phyloP scores from a whole-genome alignment of 2,113 vertebrate species.

The Carollia perspicillata region DNA sequence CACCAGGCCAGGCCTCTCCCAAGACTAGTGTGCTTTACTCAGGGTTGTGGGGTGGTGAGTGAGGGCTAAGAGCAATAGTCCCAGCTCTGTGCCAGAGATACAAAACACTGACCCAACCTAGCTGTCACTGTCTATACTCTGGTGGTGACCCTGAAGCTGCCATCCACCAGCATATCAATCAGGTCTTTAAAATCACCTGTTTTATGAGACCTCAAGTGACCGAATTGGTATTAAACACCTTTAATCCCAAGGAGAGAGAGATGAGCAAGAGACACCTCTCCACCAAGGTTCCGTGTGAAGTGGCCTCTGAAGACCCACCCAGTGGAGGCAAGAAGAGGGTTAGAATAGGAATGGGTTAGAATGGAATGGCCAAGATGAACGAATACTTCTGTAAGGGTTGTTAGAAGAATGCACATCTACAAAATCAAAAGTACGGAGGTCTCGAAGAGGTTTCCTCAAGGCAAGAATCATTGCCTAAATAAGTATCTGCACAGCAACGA shows the following conservation, averaged over 20 bases:
- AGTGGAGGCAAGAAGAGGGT: background rate
- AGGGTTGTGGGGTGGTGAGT: rapidly evolving
- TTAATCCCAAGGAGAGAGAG: background rate
- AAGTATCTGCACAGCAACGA: background rate
- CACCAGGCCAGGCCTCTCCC: background rate
- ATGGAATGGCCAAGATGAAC: background rate
- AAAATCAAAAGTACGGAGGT: background rate
- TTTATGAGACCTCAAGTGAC: background rate
- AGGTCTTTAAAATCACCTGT: background rate
- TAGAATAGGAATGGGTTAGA: background rate
- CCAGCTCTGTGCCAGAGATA: background rate
- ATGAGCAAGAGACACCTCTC: background rate
- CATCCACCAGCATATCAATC: background rate
- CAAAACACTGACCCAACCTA: background rate
- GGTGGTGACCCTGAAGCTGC: background rate
- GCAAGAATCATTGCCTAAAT: background rate
- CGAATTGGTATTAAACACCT: background rate
- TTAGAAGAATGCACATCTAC: background rate
- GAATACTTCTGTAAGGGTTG: background rate
- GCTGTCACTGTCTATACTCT: background rate
- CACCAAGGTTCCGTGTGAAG: background rate
- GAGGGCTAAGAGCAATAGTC: background rate
- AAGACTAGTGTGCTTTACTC: background rate
- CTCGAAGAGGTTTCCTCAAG: background rate
- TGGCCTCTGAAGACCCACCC: background rate